Evolutionary conservation across 2,113 vertebrate genomes (phyloP), one percentile per base, ranked within the genome.

Genomic region (Neodontobutis hainanensis): DNA sequence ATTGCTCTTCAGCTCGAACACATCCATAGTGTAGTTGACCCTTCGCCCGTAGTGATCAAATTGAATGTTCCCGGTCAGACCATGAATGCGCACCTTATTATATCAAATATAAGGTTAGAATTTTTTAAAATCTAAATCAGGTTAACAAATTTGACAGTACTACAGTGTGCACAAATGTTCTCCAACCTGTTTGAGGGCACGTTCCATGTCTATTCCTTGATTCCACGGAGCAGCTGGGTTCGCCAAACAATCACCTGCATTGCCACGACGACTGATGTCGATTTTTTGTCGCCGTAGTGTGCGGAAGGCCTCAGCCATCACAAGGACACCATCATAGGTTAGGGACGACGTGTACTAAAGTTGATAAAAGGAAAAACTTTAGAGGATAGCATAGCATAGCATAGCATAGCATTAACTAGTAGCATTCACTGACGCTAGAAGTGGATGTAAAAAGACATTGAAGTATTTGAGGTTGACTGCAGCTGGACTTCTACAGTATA

Each of bases 121-220:
- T n/a, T n/a, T n/a, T n/a, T n/a, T n/a, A 27, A 27, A 27, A 27
- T 27, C 19, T 27, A 27, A 27, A 27, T 1, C 19, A 27, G 19
- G 19, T 27, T 27, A 27, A 27, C 19, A 27, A 27, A 27, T 27
- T 27, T 27, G 19, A 27, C 19, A 27, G 19, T 27, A 2, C 19
- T 27, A 27, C 19, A 27, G 48, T 19, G 44, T 56, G 14, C 45
- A 56, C 10, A 14, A 61, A 58, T 16, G 9, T 38, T 9, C 40
- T n/a, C 67, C 81, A 81, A 98, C 97, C 96, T 99, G 97, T 88
- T 99, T 99, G 50, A 99, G 91, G 0, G 96, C 97, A n/a, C 97
- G 95, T 68, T 99, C 97, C 96, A 99, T 99, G 81, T 99, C 97
- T 81, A 99, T 98, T 44, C 97, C 97, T 89, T 99, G 97, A 71